Percentiles rank a stretch among this genome's conserved stretches.
phyloP scores from a whole-genome alignment of 1,140 invertebrate genomes.

The Scaptodrosophila lebanonensis region DNA sequence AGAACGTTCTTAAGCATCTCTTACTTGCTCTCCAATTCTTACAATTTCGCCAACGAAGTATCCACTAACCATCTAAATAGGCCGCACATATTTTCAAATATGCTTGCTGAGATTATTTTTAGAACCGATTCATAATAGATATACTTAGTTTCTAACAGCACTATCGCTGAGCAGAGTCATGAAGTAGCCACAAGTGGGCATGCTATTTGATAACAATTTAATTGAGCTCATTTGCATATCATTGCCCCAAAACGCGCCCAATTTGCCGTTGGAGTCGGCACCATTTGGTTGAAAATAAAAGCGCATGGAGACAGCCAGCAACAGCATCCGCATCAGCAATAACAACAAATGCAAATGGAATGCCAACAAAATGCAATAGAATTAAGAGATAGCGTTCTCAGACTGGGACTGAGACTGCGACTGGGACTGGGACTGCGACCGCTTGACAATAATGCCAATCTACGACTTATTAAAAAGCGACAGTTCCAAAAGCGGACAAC shows the following conservation, averaged over 20 bases:
- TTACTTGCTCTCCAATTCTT: too few relatives aligned
- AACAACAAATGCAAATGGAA: slow-evolving; percentile 31
- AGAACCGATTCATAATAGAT: too few relatives aligned
- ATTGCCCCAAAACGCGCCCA: background rate
- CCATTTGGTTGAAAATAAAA: background rate
- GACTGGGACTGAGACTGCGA: background rate
- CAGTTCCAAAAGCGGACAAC: slow-evolving; percentile 6
- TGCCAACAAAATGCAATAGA: slow-evolving; percentile 53
- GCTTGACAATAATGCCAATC: slow-evolving; percentile 73
- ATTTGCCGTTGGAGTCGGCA: background rate
- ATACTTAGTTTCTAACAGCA: too few relatives aligned
- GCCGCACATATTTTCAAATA: too few relatives aligned
- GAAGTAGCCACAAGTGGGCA: slow-evolving; percentile 31
- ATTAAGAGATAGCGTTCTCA: slow-evolving; percentile 44
- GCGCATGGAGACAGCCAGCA: background rate
- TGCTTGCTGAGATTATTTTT: too few relatives aligned
- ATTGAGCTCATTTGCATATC: slow-evolving; percentile 64
- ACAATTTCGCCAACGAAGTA: too few relatives aligned
- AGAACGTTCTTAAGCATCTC: too few relatives aligned
- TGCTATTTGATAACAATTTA: slow-evolving; percentile 53
- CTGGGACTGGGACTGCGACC: slow-evolving; percentile 16
- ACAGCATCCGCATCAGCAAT: too few relatives aligned
- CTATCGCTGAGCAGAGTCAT: slow-evolving; percentile 3
- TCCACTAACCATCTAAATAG: too few relatives aligned
- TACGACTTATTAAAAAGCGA: slow-evolving; percentile 60